Evolutionary conservation across 2,113 vertebrate species (phyloP).

Genomic region (Calcarius ornatus): DNA sequence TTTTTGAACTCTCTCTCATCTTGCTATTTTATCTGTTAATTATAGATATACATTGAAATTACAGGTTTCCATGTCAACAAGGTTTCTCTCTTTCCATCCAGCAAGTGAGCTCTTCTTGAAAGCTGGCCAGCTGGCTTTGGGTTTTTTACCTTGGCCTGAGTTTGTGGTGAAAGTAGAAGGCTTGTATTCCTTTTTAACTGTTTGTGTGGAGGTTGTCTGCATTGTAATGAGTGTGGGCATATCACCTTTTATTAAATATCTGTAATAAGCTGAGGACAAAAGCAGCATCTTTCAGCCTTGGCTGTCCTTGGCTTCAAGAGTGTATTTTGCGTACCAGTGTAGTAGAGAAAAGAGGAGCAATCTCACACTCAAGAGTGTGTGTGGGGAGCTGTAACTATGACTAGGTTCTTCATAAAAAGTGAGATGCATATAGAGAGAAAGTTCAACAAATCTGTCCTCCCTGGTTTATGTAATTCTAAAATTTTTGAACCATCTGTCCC

Average conservation of each 20-base stretch:
- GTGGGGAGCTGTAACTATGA: neutral
- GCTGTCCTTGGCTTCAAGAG: neutral
- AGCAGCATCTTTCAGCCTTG: neutral
- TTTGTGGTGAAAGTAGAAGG: neutral
- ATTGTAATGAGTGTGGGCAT: neutral
- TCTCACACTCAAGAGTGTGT: neutral
- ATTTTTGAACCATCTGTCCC: slow-evolving; percentile 48
- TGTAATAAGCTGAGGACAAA: neutral
- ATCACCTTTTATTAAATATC: neutral
- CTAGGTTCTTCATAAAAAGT: neutral
- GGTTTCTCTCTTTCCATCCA: neutral
- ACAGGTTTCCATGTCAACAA: slow-evolving; percentile 12
- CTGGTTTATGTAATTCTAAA: neutral
- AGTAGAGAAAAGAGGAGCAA: neutral
- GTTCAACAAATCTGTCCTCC: slow-evolving; percentile 29
- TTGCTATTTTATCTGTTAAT: slow-evolving; percentile 1
- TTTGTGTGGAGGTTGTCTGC: neutral
- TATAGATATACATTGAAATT: neutral
- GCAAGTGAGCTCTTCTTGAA: neutral
- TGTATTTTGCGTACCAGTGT: neutral
- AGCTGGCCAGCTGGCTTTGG: neutral
- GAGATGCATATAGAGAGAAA: neutral
- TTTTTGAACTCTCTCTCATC: neutral
- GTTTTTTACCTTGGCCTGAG: neutral
- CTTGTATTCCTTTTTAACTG: neutral